Base-by-base conservation (phyloP, 2,888 invertebrate species). In the Hemistola chrysoprasaria region DNA sequence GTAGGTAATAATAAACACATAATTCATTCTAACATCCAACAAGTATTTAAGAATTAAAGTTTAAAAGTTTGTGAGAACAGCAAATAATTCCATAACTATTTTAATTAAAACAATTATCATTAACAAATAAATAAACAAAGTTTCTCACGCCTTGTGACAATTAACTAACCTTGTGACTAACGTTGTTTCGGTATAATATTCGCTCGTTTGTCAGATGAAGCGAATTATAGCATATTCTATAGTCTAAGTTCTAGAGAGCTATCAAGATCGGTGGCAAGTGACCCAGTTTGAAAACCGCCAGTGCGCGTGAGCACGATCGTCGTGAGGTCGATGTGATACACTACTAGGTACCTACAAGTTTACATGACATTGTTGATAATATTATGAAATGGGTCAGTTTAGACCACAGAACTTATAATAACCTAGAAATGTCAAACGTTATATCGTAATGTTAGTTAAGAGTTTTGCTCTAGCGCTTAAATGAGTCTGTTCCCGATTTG, bases 191-290 rank as follows among this genome's bases (percentile, higher is more conserved):
- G 22, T 25, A 38, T 38, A 37, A 29, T 38, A 33, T 38, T 38
- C 38, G 30, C 37, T 26, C 25, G 22, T 29, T 24, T 32, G 24
- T 23, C 7, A 24, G 9, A 32, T 36, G 37, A 36, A 24, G 20
- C 25, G n/a, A 4, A 32, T 36, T 36, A 31, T 41, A 6, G 22
- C 8, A 22, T 27, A 41, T 27, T 22, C 11, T 39, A 11, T 30
- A 25, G 29, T 24, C 28, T 16, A 16, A 16, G 16, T 16, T 4
- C 16, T 16, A 16, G 16, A 33, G 10, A 37, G 33, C 8, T 21
- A 43, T 34, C 25, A 26, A 37, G 37, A 42, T 42, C 37, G 28
- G 42, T 33, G 22, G 29, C 43, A 25, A 34, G 25, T 44, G 43
- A 32, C 43, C 43, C 21, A 44, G 43, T 44, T 44, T 21, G 29